Percentiles rank a stretch among this genome's conserved stretches.
phyloP scores from a whole-genome alignment of 1,140 invertebrate species.

The Teleopsis dalmanni region DNA sequence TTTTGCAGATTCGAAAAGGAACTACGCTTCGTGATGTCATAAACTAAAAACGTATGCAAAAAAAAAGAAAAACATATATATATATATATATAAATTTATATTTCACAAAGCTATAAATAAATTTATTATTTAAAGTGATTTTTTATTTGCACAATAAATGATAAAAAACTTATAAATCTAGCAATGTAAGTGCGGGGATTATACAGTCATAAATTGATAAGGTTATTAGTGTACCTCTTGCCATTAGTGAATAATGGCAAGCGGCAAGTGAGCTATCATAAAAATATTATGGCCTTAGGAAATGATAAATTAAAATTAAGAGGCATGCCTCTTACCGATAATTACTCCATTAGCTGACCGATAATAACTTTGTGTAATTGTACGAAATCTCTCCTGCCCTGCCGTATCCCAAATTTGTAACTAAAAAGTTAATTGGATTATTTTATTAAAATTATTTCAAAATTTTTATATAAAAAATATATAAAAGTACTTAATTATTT shows the following conservation, averaged over 20 bases:
- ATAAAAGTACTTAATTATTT: too few species aligned
- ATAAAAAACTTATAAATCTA: too few species aligned
- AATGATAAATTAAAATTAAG: background rate
- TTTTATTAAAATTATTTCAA: too few species aligned
- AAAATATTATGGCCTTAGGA: too few species aligned
- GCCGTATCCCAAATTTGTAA: slow-evolving; percentile 89
- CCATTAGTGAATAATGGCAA: too few species aligned
- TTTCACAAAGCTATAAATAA: too few species aligned
- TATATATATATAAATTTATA: background rate
- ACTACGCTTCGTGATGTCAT: slow-evolving; percentile 87
- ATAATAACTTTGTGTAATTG: slow-evolving; percentile 92
- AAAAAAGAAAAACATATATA: background rate
- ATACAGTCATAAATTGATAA: too few species aligned
- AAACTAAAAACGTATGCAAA: slow-evolving; percentile 56
- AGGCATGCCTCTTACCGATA: slow-evolving; percentile 66
- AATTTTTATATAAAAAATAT: too few species aligned
- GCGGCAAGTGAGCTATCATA: too few species aligned
- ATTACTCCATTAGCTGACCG: slow-evolving; percentile 87
- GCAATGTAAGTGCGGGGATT: too few species aligned
- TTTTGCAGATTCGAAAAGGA: slow-evolving; percentile 82
- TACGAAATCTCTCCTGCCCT: slow-evolving; percentile 84
- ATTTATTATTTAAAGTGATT: too few species aligned
- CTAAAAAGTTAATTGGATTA: slow-evolving; percentile 15
- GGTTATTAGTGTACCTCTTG: too few species aligned
- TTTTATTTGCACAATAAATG: background rate